Evolutionary conservation across 2,888 invertebrate species (phyloP).

Genomic region (Octodonta nipae): DNA sequence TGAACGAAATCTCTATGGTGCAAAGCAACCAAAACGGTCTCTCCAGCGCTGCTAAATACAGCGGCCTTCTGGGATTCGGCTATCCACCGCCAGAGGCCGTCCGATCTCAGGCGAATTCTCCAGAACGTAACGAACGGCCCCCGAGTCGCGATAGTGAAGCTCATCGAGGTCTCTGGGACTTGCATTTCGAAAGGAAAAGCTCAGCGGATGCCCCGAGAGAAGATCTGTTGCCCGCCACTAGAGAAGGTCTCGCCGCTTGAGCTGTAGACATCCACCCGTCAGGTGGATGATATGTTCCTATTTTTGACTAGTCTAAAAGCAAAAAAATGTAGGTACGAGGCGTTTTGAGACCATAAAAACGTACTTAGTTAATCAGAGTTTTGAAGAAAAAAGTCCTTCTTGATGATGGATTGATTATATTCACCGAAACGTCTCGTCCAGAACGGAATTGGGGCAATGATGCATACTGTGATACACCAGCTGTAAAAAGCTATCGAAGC

Average conservation of each 20-base stretch:
- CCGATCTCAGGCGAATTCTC: conserved; percentile 43
- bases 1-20: conserved; percentile 69
- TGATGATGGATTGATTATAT: too few relatives aligned
- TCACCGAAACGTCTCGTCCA: conserved; percentile 18
- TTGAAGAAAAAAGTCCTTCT: too few relatives aligned
- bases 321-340: conserved; percentile 9
- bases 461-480: conserved; percentile 38
- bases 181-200: conserved; percentile 43
- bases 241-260: conserved; percentile 63
- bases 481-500: conserved; percentile 32
- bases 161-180: conserved; percentile 38
- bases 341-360: too few relatives aligned
- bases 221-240: conserved; percentile 48
- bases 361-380: too few relatives aligned
- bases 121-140: conserved; percentile 36
- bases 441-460: conserved; percentile 35
- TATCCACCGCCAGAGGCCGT: conserved; percentile 44
- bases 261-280: conserved; percentile 8
- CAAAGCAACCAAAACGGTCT: conserved; percentile 56
- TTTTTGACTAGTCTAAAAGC: conserved; percentile 32
- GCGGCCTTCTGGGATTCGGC: conserved; percentile 64
- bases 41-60: conserved; percentile 50
- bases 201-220: conserved; percentile 32
- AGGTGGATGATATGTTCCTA: conserved; percentile 39
- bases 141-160: conserved; percentile 35